Base-by-base conservation (phyloP, 2,888 invertebrate genomes). In the Eueremaeus valkanovi region DNA sequence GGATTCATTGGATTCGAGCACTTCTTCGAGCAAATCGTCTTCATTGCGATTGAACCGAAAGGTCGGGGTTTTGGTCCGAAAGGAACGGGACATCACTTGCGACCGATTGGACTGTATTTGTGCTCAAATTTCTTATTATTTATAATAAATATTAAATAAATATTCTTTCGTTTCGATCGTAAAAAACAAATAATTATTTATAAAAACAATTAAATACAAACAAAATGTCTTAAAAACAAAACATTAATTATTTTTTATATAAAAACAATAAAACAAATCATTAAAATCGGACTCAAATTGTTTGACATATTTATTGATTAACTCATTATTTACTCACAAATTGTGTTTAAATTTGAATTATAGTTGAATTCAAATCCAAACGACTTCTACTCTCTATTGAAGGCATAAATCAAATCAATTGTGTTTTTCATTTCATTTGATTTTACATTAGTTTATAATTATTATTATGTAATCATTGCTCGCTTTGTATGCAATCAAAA, bases 11-110 rank as follows among this genome's bases (percentile, higher is more conserved):
- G 42, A 16, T 70, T 70, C 42, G 27, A 70, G 18, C 5, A 70
- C 70, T 70, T 70, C 70, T 70, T 70, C 70, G 42, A 70, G 42
- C 42, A 70, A 45, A 70, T 70, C 45, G 70, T 70, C 70, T 70
- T 70, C 70, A 70, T 70, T 70, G 9, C 45, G 24, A 29, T 29
- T 70, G 70, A 70, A 70, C 27, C 70, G 24, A 70, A 70, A 70
- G 36, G 70, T 70, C 27, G 70, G 70, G 6, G 70, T 70, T 42
- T 27, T 70, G 21, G 70, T 70, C 13, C 70, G 40, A 16, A 24
- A 13, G 3, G 70, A n/a, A 8, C 45, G 42, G 0, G 70, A 70
- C 70, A 70, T 70, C 27, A 66, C 63, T 66, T 70, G 16, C 18
- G 1, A 58, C n/a, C 24, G 16, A 58, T 29, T 29, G 21, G 16